Conservation (phyloP, 2,888 invertebrate genomes). For the Cyaniris semiargus region DNA sequence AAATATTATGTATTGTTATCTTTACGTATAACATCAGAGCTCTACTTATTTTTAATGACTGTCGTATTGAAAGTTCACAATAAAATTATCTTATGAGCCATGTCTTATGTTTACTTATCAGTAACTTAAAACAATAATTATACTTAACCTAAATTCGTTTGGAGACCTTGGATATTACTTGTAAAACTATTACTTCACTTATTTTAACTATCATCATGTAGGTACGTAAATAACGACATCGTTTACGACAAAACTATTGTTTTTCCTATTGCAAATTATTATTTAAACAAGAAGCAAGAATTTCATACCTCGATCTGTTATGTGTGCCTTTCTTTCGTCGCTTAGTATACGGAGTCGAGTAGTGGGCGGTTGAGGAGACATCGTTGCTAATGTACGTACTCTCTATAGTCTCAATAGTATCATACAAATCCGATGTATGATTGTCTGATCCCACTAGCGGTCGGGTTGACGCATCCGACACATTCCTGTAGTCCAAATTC, state of each 20-base stretch:
- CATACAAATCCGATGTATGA: conserved; percentile 54
- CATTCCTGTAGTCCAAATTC: conserved; percentile 52
- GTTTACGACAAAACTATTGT: too few relatives aligned
- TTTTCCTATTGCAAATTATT: neutral
- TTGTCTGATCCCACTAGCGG: conserved; percentile 52
- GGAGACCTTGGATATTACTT: neutral
- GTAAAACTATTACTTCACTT: neutral
- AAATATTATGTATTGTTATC: neutral
- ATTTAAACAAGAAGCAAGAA: neutral
- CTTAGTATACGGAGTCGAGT: conserved; percentile 61
- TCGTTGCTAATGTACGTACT: conserved; percentile 53
- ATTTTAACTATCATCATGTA: too few relatives aligned
- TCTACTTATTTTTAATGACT: neutral
- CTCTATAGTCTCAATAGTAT: conserved; percentile 59
- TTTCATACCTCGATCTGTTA: conserved; percentile 54
- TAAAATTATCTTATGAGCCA: neutral
- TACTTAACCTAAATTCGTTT: neutral
- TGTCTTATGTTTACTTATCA: neutral
- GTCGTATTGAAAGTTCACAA: neutral
- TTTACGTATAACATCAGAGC: neutral
- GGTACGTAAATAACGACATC: too few relatives aligned
- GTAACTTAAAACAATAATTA: neutral
- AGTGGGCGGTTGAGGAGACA: conserved; percentile 49
- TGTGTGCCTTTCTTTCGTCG: conserved; percentile 53
- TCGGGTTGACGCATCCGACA: conserved; percentile 59